Evolutionary conservation across 2,888 invertebrate species (phyloP), one percentile per base, ranked within the genome.

Genomic region (Amphipyra tragopoginis): DNA sequence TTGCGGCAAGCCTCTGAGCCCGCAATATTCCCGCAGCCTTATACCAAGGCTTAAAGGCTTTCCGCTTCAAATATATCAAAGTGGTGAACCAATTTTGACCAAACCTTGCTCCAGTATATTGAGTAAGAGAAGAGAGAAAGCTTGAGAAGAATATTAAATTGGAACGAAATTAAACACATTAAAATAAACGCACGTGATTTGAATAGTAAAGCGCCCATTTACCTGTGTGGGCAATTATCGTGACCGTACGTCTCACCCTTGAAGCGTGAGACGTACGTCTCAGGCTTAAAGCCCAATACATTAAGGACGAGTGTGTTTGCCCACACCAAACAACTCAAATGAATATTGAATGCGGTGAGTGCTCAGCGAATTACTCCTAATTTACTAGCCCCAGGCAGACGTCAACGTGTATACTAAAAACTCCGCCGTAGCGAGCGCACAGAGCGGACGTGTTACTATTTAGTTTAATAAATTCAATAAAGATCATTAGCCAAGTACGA

Each of bases 281-380:
- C 62, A 45, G 56, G 77, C 67, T 77, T 72, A 73, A 42, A 60
- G 29, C 43, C 55, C 66, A 50, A 72, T 69, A 72, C 75, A 79
- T 76, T 79, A 68, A 68, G 75, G 67, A 68, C 65, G 29, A 50
- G 60, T 69, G n/a, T n/a, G 65, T 77, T 70, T 69, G 69, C 69
- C 34, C 63, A 48, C 62, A 49, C 14, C 65, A 65, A 70, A 67
- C 66, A 72, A 74, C 61, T 56, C 55, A 53, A 40, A 65, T 85
- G 78, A 84, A 85, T 85, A 83, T 82, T 83, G 68, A 50, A 83
- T 82, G 75, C 62, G 65, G 62, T 55, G 65, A 70, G 80, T 68
- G 77, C 65, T 69, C 42, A 42, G 67, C 64, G 54, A 80, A 79
- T 81, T 81, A 81, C 78, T 80, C 66, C 73, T 74, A 72, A 78